phyloP scores from a whole-genome alignment of 1,140 invertebrate genomes.

The Hycleus phaleratus region DNA sequence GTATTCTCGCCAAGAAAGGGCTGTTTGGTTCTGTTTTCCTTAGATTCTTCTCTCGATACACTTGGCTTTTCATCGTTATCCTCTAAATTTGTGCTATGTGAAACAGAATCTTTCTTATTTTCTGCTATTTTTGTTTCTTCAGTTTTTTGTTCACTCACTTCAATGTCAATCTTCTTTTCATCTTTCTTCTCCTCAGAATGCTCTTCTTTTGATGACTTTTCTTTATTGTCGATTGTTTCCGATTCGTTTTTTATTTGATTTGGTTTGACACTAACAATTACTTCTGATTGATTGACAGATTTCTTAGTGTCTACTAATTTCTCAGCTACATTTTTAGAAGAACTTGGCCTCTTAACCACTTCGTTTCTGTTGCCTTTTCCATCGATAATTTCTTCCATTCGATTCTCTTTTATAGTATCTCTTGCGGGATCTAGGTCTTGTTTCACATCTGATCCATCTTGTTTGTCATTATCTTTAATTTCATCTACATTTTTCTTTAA shows the following conservation, averaged over 20 bases:
- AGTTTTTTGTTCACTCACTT: too few relatives aligned
- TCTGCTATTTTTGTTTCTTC: too few relatives aligned
- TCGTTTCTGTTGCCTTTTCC: neutral
- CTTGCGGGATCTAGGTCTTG: neutral
- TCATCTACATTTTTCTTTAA: slow-evolving; percentile 4
- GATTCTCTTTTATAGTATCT: neutral
- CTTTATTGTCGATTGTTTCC: neutral
- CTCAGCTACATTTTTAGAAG: neutral
- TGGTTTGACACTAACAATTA: neutral
- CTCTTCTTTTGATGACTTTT: too few relatives aligned
- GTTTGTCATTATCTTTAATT: slow-evolving; percentile 1
- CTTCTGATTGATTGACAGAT: neutral
- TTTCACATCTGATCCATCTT: neutral
- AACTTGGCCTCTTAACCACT: too few relatives aligned
- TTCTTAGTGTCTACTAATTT: neutral
- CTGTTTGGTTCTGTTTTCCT: too few relatives aligned
- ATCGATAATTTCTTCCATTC: neutral
- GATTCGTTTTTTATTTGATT: neutral
- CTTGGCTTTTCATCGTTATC: too few relatives aligned
- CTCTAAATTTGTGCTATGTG: too few relatives aligned
- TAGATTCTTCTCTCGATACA: too few relatives aligned
- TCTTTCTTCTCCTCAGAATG: too few relatives aligned
- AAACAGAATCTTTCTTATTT: too few relatives aligned
- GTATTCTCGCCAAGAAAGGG: too few relatives aligned
- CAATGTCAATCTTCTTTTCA: too few relatives aligned